Percentiles rank a stretch among this genome's conserved stretches.
phyloP scores from a whole-genome alignment of 2,113 vertebrate species.

The Scolopax mira region DNA sequence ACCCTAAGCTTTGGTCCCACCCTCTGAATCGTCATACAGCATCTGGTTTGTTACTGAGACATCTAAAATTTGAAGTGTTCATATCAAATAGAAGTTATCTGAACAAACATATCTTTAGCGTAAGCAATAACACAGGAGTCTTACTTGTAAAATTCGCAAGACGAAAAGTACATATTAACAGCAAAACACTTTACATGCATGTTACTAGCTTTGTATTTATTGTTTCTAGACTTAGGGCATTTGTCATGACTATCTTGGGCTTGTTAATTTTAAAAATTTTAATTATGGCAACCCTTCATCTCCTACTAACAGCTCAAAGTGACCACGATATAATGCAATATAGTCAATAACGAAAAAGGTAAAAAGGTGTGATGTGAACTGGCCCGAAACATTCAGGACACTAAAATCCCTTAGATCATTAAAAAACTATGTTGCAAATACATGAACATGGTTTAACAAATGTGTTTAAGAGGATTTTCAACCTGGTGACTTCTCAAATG shows the following conservation, averaged over 20 bases:
- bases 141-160: background rate
- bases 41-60: slow-evolving; percentile 24
- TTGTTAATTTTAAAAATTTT: background rate
- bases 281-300: background rate
- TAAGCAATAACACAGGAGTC: slow-evolving; percentile 29
- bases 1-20: slow-evolving; percentile 49
- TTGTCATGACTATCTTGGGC: background rate
- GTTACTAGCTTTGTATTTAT: background rate
- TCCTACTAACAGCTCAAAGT: background rate
- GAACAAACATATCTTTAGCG: slow-evolving; percentile 15
- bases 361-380: background rate
- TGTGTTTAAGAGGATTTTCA: background rate
- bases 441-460: background rate
- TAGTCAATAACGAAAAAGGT: background rate
- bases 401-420: background rate
- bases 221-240: background rate
- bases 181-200: background rate
- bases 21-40: slow-evolving; percentile 23
- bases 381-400: background rate
- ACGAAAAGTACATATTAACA: background rate
- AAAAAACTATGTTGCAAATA: background rate
- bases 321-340: background rate
- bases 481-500: background rate
- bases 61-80: slow-evolving; percentile 21
- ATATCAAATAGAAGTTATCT: background rate